phyloP scores from a whole-genome alignment of 2,888 invertebrate genomes.

The Drosophila setosimentum region DNA sequence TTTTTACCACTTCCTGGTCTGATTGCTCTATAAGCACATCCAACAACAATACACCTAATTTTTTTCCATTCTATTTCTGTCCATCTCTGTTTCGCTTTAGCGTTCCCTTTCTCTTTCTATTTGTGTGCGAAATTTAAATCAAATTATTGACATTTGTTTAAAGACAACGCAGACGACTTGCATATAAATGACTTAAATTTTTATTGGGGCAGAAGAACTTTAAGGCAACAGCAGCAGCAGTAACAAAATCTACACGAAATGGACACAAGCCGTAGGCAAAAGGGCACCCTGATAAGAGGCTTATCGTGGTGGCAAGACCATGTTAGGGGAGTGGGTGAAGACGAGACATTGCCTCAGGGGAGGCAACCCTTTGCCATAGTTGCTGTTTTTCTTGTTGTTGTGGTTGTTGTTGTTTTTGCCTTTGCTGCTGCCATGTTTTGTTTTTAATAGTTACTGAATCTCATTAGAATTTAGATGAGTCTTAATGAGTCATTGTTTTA shows the following conservation, averaged over 20 bases:
- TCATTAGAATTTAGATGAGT: conserved; percentile 85
- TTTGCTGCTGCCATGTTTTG: conserved; percentile 68
- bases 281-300: conserved; percentile 62
- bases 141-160: conserved; percentile 81
- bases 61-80: conserved; percentile 17
- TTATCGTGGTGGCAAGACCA: conserved; percentile 6
- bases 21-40: conserved; percentile 69
- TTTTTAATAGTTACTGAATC: conserved; percentile 85
- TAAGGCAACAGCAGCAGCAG: conserved; percentile 39
- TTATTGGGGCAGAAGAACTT: conserved; percentile 37
- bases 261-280: conserved; percentile 54
- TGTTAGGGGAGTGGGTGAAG: not conserved
- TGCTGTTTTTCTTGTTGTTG: conserved; percentile 27
- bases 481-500: conserved; percentile 85
- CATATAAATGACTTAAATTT: conserved; percentile 75
- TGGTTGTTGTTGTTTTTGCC: conserved; percentile 37
- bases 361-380: conserved; percentile 75
- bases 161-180: conserved; percentile 67
- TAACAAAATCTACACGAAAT: conserved; percentile 74
- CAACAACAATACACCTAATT: conserved; percentile 39
- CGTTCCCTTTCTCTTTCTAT: conserved; percentile 8
- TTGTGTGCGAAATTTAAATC: conserved; percentile 75
- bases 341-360: conserved; percentile 43
- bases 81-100: not conserved
- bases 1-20: conserved; percentile 25